These are phyloP conservation scores for Eumaeus atala DNA, from an alignment of 1,140 invertebrate genomes.

Conservation along the genomic window DNA sequence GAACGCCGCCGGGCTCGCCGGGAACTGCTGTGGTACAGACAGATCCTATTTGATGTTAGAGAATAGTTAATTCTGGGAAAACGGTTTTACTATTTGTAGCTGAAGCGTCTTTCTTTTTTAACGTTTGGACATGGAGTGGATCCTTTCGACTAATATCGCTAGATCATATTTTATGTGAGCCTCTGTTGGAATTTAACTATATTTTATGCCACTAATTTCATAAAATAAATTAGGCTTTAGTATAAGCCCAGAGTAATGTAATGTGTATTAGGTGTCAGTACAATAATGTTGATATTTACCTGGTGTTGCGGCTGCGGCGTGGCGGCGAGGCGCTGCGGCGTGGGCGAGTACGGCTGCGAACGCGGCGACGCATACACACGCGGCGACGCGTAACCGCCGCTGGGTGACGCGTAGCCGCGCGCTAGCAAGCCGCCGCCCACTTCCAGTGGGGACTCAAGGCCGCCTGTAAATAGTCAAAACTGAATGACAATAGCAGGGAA, in stretches of 20 bases:
- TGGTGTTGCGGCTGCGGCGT: conserved; percentile 53
- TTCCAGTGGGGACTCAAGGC: conserved; percentile 44
- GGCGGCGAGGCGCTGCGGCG: conserved; percentile 36
- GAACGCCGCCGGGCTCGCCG: conserved; percentile 46
- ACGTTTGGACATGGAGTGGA: no score
- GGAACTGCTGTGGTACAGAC: conserved; percentile 33
- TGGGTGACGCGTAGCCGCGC: conserved; percentile 39
- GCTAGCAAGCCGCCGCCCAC: conserved; percentile 29
- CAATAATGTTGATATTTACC: background rate
- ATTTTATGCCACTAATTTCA: no score
- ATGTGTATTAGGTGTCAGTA: background rate
- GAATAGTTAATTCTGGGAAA: conserved; percentile 1
- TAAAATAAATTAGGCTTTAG: no score
- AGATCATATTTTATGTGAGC: no score
- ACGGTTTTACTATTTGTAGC: no score
- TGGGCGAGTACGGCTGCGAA: conserved; percentile 47
- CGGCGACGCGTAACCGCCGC: conserved; percentile 42
- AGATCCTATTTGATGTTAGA: background rate
- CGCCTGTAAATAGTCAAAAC: conserved; percentile 24
- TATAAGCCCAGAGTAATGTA: no score
- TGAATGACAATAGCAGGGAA: background rate
- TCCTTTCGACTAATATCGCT: no score
- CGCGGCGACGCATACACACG: conserved; percentile 56
- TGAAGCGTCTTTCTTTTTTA: no score
- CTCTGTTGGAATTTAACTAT: no score